Base-by-base conservation (phyloP, 1,140 invertebrate genomes). In the Paralvinella palmiformis region DNA sequence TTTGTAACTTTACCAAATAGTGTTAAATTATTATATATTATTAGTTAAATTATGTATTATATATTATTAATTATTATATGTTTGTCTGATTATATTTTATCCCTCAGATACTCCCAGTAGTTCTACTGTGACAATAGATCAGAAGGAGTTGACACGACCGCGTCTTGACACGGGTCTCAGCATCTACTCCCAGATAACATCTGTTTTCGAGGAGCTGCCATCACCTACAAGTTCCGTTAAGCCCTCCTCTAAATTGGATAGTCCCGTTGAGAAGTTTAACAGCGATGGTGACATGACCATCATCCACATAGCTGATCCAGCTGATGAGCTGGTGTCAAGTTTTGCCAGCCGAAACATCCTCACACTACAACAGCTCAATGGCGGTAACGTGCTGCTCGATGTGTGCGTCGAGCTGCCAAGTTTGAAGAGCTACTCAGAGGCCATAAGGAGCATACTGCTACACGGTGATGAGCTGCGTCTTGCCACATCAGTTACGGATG, bases 331-430 rank as follows among this genome's bases (percentile, higher is more conserved):
- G 48, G 37, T 22, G 45, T 33, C 36, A 29, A 56, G 35, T 17
- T 84, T 88, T 65, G 74, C 83, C 7, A 80, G 79, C 55, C 84
- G 84, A 61, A 88, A 88, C 73, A 82, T 83, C 6, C 79, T 83
- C 50, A 67, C 82, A 33, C 77, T 92, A 20, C 85, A 89, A 69
- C 85, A 85, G 73, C 81, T 92, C 63, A 84, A 87, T 69, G 91
- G 89, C n/a, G 88, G 89, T 6, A 86, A 90, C 67, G 86, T 87
- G 20, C 77, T 93, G n/a, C 80, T 92, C 32, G 87, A 90, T 67
- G 85, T 91, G 68, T 92, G 91, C 75, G 81, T 87, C 0, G 86
- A 85, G 69, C 81, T 92, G 67, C 86, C 88, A 0, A 87, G 88
- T 69, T 83, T 94, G 24, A 86, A 86, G 58, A 84, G 88, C 50